Base-by-base conservation (phyloP, 92 coral and sea anemone species). In the Heliopora coerulea region DNA sequence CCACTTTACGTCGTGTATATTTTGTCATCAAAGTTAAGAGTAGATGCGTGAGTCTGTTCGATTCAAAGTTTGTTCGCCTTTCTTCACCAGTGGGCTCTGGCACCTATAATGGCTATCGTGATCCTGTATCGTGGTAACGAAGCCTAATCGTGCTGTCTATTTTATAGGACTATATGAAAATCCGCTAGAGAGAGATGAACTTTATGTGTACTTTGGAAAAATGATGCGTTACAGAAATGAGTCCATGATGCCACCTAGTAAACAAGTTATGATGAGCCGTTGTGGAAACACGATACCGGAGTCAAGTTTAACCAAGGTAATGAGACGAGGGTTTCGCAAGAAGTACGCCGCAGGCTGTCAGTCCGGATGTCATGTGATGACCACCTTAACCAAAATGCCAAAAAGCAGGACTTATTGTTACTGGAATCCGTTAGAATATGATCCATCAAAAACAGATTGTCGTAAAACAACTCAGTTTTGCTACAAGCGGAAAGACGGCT, bases 281-380 rank as follows among this genome's bases (percentile, higher is more conserved):
- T 15, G 10, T 6, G 63, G 28, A 8, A 70, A 70, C 34, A 70
- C 77, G 24, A 54, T 70, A 18, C 15, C 31, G 0, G 63, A 70
- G 35, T 17, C 62, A 37, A 35, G n/a, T 3, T 1, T 70, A 21
- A 70, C 63, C 0, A 70, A 70, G 35, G 33, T 70, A 20, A 70
- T 70, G 62, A 52, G 26, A 54, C 56, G 77, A 70, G 77, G 77
- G 8, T 70, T 70, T 13, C 77, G 77, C 20, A 70, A 26, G 77
- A 70, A 54, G 41, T 70, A 70, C 31, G 29, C 27, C 29, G 25
- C 18, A 54, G 77, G 77, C n/a, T 70, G 63, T 40, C 30, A 5
- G 14, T 42, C 52, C 19, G 77, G 77, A 17, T 70, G 77, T 54
- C 26, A 54, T 13, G 77, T 70, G 63, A 33, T 12, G 37, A 70